Evolutionary conservation across 2,888 invertebrate species (phyloP).

Genomic region (Zootermopsis nevadensis): DNA sequence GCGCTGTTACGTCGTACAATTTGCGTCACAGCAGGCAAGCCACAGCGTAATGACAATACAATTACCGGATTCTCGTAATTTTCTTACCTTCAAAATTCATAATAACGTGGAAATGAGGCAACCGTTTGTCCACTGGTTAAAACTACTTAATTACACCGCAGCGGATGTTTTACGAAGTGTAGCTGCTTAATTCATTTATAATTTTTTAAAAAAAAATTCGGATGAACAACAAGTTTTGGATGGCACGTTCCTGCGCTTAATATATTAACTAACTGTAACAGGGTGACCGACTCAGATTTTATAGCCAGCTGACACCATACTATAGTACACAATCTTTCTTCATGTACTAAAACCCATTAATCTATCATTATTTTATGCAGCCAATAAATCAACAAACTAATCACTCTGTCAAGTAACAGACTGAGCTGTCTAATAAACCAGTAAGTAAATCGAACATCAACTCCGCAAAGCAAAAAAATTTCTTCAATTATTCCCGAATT

Average conservation of each 20-base stretch:
- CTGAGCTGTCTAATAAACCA: no score
- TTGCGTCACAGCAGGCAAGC: not conserved
- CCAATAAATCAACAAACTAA: no score
- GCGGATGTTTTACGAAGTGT: not conserved
- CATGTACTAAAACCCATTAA: no score
- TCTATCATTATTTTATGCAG: no score
- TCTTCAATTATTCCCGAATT: no score
- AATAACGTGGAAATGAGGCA: not conserved
- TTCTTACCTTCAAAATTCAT: not conserved
- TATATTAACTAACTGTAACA: not conserved
- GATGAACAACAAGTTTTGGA: not conserved
- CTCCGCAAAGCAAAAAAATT: no score
- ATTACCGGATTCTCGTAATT: not conserved
- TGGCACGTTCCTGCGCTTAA: not conserved
- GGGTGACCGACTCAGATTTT: no score
- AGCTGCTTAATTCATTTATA: not conserved
- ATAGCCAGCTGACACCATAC: no score
- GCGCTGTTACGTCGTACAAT: not conserved
- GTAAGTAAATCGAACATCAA: no score
- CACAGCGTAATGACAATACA: not conserved
- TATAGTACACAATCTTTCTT: no score
- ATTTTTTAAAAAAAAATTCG: not conserved
- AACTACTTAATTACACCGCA: constrained; percentile 10
- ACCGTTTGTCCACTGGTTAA: not conserved
- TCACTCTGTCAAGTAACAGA: no score